Evolutionary conservation across 2,888 invertebrate species (phyloP).

Genomic region (Campaea margaritaria): DNA sequence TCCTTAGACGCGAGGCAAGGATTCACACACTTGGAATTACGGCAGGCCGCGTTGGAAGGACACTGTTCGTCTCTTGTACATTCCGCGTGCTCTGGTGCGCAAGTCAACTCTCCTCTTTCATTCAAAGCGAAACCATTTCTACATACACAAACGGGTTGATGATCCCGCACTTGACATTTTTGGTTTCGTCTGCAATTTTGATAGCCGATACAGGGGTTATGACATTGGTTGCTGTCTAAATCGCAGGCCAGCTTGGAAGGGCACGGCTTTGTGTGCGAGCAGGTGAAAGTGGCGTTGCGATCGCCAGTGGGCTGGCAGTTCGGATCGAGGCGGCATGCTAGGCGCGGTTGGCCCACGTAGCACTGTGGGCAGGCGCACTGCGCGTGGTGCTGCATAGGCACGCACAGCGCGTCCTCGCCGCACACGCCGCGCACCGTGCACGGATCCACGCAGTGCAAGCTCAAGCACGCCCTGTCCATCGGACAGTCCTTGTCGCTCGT

Average conservation of each 20-base stretch:
- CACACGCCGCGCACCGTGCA: conserved; percentile 95
- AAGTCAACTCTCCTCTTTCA: conserved; percentile 94
- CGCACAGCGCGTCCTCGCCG: conserved; percentile 95
- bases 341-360: conserved; percentile 92
- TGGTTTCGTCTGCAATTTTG: conserved; percentile 92
- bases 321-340: conserved; percentile 91
- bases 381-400: conserved; percentile 92
- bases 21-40: conserved; percentile 93
- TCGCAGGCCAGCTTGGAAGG: conserved; percentile 91
- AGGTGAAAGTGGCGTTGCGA: conserved; percentile 86
- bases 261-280: conserved; percentile 89
- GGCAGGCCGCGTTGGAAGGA: conserved; percentile 93
- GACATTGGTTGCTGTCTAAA: conserved; percentile 88
- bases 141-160: conserved; percentile 94
- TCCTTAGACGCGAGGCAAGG: conserved; percentile 90
- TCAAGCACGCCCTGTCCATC: conserved; percentile 95
- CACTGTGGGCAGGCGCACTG: conserved; percentile 96
- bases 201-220: conserved; percentile 90
- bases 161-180: conserved; percentile 94
- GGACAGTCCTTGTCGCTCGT: conserved; percentile 96
- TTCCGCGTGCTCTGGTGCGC: conserved; percentile 92
- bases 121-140: conserved; percentile 95
- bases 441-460: conserved; percentile 95
- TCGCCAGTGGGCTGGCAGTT: conserved; percentile 89
- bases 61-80: conserved; percentile 94